Evolutionary conservation across 2,797 vertebrate genomes (phyloP).

Genomic region (Chrysolophus pictus): DNA sequence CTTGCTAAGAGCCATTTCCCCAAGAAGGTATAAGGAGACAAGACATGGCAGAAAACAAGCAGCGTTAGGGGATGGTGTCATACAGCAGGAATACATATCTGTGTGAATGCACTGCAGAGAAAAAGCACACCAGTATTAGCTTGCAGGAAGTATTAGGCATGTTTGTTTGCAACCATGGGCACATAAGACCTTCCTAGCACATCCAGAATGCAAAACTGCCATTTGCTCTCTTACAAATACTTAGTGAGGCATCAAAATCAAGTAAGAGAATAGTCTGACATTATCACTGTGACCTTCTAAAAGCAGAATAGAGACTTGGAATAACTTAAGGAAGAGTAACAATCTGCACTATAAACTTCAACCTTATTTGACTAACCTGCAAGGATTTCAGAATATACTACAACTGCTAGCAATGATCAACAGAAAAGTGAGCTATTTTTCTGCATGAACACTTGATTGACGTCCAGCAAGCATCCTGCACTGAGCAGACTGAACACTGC

Average conservation of each 20-base stretch:
- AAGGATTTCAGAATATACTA: not conserved
- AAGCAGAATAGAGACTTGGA: not conserved
- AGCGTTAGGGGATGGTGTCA: not conserved
- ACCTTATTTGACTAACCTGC: not conserved
- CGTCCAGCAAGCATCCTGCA: not conserved
- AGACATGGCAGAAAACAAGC: not conserved
- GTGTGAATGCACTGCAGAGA: not conserved
- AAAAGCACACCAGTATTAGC: accelerated
- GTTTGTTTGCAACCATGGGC: not conserved
- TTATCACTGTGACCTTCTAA: not conserved
- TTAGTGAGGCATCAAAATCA: not conserved
- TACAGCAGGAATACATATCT: not conserved
- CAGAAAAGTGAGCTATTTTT: not conserved
- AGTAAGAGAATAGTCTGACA: not conserved
- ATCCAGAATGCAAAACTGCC: not conserved
- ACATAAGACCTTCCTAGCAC: not conserved
- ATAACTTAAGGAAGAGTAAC: not conserved
- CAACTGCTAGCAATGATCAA: not conserved
- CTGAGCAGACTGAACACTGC: not conserved
- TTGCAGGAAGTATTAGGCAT: not conserved
- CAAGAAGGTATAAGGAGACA: not conserved
- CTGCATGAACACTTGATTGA: not conserved
- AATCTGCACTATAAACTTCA: not conserved
- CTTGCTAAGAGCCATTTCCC: not conserved
- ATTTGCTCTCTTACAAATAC: not conserved